These are phyloP conservation scores for Lanistes nyassanus DNA, from an alignment of 1,140 invertebrate species.

Conservation along the genomic window DNA sequence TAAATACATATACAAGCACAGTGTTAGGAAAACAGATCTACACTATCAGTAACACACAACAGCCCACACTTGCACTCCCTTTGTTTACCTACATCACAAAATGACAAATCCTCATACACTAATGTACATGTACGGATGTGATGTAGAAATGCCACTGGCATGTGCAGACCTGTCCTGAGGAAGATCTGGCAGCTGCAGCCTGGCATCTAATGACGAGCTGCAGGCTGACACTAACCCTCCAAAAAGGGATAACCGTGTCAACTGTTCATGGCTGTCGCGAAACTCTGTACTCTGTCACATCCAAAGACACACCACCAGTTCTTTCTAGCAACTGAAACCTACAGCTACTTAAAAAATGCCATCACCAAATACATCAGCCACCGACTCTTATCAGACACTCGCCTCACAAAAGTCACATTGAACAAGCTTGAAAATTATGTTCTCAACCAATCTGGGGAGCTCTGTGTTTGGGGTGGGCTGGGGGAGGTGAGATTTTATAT, in stretches of 20 bases:
- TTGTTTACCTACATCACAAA: neutral
- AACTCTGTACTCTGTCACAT: conserved; percentile 26
- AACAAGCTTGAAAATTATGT: no score
- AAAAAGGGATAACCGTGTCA: conserved; percentile 41
- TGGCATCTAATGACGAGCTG: conserved; percentile 34
- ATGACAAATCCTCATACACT: neutral
- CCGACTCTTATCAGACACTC: no score
- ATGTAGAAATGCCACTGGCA: neutral
- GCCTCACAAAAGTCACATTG: no score
- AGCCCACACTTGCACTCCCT: neutral
- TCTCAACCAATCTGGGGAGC: no score
- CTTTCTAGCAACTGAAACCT: neutral
- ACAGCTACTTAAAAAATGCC: neutral
- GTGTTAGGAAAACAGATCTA: neutral
- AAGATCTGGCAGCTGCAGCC: conserved; percentile 46
- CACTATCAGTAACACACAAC: neutral
- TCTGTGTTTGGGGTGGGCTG: no score
- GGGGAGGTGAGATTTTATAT: no score
- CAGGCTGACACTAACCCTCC: conserved; percentile 46
- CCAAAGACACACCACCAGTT: neutral
- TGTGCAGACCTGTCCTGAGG: conserved; percentile 24
- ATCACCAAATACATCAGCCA: neutral
- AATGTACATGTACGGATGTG: neutral
- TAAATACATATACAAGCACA: neutral
- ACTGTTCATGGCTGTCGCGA: conserved; percentile 42